Percentiles rank a stretch among this genome's conserved stretches.
phyloP scores from a whole-genome alignment of 2,888 invertebrate species.

The Masnerella sp. region DNA sequence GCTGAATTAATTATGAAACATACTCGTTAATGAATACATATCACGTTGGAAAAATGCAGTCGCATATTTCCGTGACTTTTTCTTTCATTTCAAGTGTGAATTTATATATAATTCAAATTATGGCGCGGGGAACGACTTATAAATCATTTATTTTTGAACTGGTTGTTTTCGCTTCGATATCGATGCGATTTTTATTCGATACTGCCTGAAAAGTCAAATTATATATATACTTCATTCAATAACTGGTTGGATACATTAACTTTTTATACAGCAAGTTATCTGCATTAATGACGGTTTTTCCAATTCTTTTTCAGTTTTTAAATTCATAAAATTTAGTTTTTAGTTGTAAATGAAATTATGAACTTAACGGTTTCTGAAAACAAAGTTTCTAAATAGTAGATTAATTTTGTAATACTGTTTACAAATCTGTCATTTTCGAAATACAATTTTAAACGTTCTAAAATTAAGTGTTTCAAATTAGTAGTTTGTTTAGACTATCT shows the following conservation, averaged over 20 bases:
- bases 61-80: constrained; percentile 9
- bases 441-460: too few relatives aligned
- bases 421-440: too few relatives aligned
- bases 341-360: too few relatives aligned
- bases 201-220: constrained; percentile 11
- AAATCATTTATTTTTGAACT: constrained; percentile 31
- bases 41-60: neutral
- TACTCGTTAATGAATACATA: constrained; percentile 9
- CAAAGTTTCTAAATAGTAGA: too few relatives aligned
- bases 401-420: too few relatives aligned
- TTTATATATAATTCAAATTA: constrained; percentile 6
- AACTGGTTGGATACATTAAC: constrained; percentile 11
- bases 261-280: too few relatives aligned
- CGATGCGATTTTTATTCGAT: constrained; percentile 15
- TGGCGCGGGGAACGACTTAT: neutral
- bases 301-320: too few relatives aligned
- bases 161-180: constrained; percentile 24
- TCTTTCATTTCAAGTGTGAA: constrained; percentile 21
- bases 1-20: constrained; percentile 30
- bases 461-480: too few relatives aligned
- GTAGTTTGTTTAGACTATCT: too few relatives aligned
- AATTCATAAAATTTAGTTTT: too few relatives aligned
- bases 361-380: too few relatives aligned
- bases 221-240: constrained; percentile 10
- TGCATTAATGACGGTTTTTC: too few relatives aligned